phyloP scores from a whole-genome alignment of 2,888 invertebrate species.

The Platypus cylindrus region DNA sequence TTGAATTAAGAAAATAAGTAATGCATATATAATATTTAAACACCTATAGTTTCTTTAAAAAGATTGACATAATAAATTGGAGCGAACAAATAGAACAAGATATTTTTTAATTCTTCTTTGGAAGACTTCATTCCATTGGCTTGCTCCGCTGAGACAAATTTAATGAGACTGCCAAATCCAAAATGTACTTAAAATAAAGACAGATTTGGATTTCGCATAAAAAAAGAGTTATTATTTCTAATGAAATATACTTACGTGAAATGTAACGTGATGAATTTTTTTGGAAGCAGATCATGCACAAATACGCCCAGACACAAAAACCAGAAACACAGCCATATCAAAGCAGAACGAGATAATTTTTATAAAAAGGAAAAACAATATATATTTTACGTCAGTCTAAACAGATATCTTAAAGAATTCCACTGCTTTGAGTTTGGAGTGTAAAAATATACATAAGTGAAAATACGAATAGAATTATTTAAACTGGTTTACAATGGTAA shows the following conservation, averaged over 20 bases:
- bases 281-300: slow-evolving; percentile 59
- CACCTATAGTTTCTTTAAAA: too few relatives aligned
- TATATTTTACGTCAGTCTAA: slow-evolving; percentile 57
- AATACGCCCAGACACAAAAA: slow-evolving; percentile 64
- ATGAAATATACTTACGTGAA: slow-evolving; percentile 58
- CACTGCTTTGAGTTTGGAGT: slow-evolving; percentile 30
- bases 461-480: too few relatives aligned
- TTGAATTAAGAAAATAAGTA: too few relatives aligned
- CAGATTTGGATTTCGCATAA: slow-evolving; percentile 10
- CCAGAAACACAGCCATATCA: slow-evolving; percentile 60
- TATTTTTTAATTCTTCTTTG: too few relatives aligned
- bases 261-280: slow-evolving; percentile 34
- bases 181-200: slow-evolving; percentile 7
- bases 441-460: slow-evolving; percentile 7
- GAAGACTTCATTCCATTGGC: too few relatives aligned
- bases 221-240: slow-evolving; percentile 18
- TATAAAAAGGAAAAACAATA: slow-evolving; percentile 64
- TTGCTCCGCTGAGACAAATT: too few relatives aligned
- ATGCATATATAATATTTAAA: too few relatives aligned
- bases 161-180: too few relatives aligned
- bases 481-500: too few relatives aligned
- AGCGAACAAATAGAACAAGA: too few relatives aligned
- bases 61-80: too few relatives aligned
- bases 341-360: slow-evolving; percentile 65
- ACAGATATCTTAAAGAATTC: too few relatives aligned